Conservation (phyloP, 2,113 vertebrate genomes). For the Xiphophorus hellerii region DNA sequence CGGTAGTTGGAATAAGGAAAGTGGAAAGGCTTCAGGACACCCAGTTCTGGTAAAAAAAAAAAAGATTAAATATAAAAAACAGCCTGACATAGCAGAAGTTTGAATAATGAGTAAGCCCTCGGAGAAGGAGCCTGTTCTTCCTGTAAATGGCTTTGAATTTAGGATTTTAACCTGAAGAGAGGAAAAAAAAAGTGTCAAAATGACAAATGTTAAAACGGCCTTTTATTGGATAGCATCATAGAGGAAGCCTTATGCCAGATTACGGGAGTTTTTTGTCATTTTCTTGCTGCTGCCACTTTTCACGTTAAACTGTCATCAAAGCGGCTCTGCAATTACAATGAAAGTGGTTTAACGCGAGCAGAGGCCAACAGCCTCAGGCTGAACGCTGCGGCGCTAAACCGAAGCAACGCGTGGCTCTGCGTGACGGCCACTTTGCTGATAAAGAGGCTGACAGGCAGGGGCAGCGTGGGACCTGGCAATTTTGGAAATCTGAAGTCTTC, state of each 20-base stretch:
- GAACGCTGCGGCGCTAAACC: constrained; percentile 45
- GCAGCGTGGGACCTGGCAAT: constrained; percentile 39
- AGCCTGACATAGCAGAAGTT: constrained; percentile 1
- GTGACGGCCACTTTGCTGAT: constrained; percentile 45
- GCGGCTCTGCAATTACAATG: constrained; percentile 24
- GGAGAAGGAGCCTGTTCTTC: background rate
- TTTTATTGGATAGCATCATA: background rate
- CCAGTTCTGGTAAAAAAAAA: constrained; percentile 24
- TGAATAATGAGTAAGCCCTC: background rate
- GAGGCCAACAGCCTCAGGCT: constrained; percentile 36
- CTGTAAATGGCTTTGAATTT: background rate
- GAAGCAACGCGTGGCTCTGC: constrained; percentile 53
- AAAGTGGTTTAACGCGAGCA: constrained; percentile 31
- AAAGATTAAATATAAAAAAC: constrained; percentile 7
- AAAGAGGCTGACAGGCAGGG: constrained; percentile 59
- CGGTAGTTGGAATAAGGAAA: constrained; percentile 16
- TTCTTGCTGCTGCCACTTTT: too few species aligned
- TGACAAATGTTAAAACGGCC: background rate
- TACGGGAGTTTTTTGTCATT: background rate
- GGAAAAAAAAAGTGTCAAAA: constrained; percentile 10
- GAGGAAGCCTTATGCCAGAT: background rate
- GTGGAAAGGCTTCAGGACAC: constrained; percentile 38
- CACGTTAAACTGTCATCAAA: constrained; percentile 6
- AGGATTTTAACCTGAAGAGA: constrained; percentile 4
- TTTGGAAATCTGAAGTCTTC: constrained; percentile 44